Evolutionary conservation across 2,113 vertebrate species (phyloP).

Genomic region (Nematolebias whitei): DNA sequence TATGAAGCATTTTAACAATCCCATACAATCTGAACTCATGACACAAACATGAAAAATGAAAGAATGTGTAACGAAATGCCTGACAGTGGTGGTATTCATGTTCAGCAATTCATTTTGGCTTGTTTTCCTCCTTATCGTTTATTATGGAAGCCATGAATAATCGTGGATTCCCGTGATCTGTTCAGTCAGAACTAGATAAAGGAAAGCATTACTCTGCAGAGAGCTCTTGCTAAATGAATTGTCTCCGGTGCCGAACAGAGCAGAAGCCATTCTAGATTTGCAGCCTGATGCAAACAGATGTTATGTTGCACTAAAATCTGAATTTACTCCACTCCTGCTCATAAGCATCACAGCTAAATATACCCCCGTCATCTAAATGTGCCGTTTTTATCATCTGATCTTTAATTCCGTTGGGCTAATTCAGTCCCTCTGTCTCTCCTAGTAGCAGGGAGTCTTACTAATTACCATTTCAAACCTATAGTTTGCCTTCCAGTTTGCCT

Average conservation of each 20-base stretch:
- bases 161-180: not conserved
- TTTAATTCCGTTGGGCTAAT: slow-evolving; percentile 66
- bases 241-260: slow-evolving; percentile 12
- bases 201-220: slow-evolving; percentile 7
- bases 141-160: not conserved
- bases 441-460: slow-evolving; percentile 57
- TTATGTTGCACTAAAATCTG: slow-evolving; percentile 31
- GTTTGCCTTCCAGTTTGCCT: slow-evolving; percentile 66
- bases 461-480: slow-evolving; percentile 73
- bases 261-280: slow-evolving; percentile 1
- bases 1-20: slow-evolving; percentile 3
- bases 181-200: not conserved
- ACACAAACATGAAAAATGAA: not conserved
- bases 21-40: slow-evolving; percentile 6
- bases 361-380: slow-evolving; percentile 55
- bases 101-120: not conserved
- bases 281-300: slow-evolving; percentile 33
- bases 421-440: slow-evolving; percentile 54
- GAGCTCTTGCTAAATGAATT: slow-evolving; percentile 8
- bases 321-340: slow-evolving; percentile 28
- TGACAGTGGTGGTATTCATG: no score
- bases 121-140: not conserved
- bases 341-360: slow-evolving; percentile 53
- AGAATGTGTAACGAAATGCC: not conserved
- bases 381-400: slow-evolving; percentile 44